These are phyloP conservation scores for Luffia ferchaultella DNA, from an alignment of 2,888 invertebrate genomes.

Conservation along the genomic window DNA sequence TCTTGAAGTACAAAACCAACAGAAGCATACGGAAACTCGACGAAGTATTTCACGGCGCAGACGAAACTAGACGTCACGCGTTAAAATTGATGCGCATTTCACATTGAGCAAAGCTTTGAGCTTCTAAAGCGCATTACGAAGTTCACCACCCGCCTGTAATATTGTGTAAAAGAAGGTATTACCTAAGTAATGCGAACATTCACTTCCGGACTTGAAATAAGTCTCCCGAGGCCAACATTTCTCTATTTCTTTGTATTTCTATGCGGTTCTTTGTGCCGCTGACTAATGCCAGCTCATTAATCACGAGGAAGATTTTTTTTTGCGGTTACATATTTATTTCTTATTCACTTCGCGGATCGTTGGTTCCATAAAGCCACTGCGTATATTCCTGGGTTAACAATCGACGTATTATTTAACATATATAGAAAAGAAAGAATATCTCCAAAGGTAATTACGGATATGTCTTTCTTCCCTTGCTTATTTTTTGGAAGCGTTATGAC, in stretches of 20 bases:
- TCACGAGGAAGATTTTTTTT: background rate
- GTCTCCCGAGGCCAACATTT: background rate
- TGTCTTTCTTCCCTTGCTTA: too few relatives aligned
- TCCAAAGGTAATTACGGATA: too few relatives aligned
- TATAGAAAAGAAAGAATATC: too few relatives aligned
- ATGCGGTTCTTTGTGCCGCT: background rate
- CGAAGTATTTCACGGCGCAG: too few relatives aligned
- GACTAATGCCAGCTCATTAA: constrained; percentile 3
- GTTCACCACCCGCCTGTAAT: too few relatives aligned
- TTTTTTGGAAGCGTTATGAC: too few relatives aligned
- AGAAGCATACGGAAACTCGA: too few relatives aligned
- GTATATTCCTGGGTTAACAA: background rate
- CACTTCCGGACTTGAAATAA: background rate
- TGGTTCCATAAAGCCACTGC: background rate
- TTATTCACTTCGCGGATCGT: background rate
- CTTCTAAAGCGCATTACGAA: too few relatives aligned
- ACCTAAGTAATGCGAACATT: background rate
- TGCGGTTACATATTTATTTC: background rate
- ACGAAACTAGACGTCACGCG: too few relatives aligned
- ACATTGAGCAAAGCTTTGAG: too few relatives aligned
- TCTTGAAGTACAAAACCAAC: too few relatives aligned
- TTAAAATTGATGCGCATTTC: too few relatives aligned
- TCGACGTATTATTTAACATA: background rate
- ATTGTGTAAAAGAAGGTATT: background rate
- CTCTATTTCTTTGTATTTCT: background rate